A percentile compares a stretch with the other conserved stretches of the same genome.
These are phyloP conservation scores for Actinia tenebrosa DNA, from an alignment of 64 coral and sea anemone genomes.

Conservation along the genomic window DNA sequence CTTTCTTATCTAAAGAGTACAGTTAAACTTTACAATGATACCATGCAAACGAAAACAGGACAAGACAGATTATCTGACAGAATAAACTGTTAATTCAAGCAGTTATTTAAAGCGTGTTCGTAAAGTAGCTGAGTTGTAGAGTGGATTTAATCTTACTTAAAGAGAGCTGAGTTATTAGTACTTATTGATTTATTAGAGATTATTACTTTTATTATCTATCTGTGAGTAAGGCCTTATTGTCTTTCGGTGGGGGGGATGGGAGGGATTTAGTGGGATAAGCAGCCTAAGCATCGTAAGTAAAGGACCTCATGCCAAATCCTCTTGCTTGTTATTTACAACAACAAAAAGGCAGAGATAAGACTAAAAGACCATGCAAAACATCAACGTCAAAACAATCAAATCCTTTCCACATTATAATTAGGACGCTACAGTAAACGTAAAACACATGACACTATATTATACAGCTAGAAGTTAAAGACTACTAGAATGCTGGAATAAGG, in stretches of 20 bases:
- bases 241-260: too few relatives aligned
- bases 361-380: background rate
- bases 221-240: too few relatives aligned
- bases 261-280: too few relatives aligned
- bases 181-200: background rate
- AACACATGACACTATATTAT: background rate
- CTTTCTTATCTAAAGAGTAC: too few relatives aligned
- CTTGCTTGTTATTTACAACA: too few relatives aligned
- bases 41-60: background rate
- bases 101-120: background rate
- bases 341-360: background rate
- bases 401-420: background rate
- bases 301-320: too few relatives aligned
- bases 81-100: background rate
- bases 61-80: background rate
- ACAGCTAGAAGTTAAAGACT: background rate
- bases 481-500: too few relatives aligned
- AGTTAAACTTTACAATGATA: background rate
- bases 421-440: background rate
- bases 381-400: background rate
- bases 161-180: background rate
- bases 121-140: background rate
- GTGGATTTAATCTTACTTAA: background rate
- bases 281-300: too few relatives aligned
- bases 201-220: too few relatives aligned